Base-by-base conservation (phyloP, 1,140 invertebrate genomes). In the Cataglyphis hispanica region DNA sequence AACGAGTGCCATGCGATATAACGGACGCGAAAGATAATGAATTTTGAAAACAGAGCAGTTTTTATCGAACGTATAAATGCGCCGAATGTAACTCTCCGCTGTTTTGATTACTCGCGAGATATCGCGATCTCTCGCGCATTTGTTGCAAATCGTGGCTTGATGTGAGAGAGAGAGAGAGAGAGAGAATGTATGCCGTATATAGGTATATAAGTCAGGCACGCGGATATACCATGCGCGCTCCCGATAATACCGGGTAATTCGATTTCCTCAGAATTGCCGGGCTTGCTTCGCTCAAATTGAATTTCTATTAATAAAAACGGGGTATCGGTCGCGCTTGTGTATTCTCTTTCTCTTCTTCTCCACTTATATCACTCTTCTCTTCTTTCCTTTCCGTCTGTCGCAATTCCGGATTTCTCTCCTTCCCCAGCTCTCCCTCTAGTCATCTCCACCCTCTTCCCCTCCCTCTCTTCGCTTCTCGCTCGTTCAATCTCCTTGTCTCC, bases 291-390 rank as follows among this genome's bases (percentile, higher is more conserved):
- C 27, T 86, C 76, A 92, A 92, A 93, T 93, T 93, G 89, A 93
- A 93, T 93, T 93, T 91, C 90, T 92, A 91, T 92, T 92, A 92
- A 93, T 92, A 93, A 93, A 93, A 93, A 92, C 89, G 91, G 67
- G 78, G 85, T 92, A 92, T 92, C 89, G 91, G 80, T 86, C 87
- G 88, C 87, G 88, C 88, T 86, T 77, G 88, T 86, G 70, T 88
- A 40, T 46, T 37, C 31, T 40, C 27, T 58, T 13, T 69, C 46
- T n/a, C 50, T 69, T 66, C 56, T n/a, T 60, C 60, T 22, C n/a
- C 31, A 27, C 50, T 19, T 72, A 22, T 60, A 31, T 43, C n/a
- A 4, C 27, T 58, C 40, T 40, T 67, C 53, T 43, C 1, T 16
- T 27, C 67, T 37, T 27, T 8, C 31, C 70, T 22, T 66, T 64